phyloP scores from a whole-genome alignment of 2,113 vertebrate genomes.

The Ctenodactylus gundi region DNA sequence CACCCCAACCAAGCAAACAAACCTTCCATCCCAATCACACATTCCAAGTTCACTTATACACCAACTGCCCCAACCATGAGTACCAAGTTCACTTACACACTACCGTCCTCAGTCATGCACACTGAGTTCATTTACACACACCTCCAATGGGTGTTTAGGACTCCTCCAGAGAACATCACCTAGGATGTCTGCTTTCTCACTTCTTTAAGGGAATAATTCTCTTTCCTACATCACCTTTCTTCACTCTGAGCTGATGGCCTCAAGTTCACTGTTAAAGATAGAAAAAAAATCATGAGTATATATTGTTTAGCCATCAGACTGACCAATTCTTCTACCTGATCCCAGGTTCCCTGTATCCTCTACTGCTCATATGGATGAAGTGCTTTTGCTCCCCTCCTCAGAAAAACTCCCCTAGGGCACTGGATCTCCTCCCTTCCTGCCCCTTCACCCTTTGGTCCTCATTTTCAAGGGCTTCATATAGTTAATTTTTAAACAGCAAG shows the following conservation, averaged over 20 bases:
- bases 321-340: background rate
- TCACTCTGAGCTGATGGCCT: background rate
- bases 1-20: too few species aligned
- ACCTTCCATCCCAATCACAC: too few species aligned
- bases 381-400: background rate
- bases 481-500: background rate
- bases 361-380: background rate
- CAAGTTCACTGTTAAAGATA: background rate
- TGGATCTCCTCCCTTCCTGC: too few species aligned
- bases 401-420: background rate
- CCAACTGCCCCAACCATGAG: too few species aligned
- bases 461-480: background rate
- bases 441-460: background rate
- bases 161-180: background rate
- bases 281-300: background rate
- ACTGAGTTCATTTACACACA: too few species aligned
- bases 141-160: too few species aligned
- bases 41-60: too few species aligned
- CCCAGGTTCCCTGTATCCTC: background rate
- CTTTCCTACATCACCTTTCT: background rate
- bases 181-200: background rate
- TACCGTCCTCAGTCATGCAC: too few species aligned
- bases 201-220: background rate
- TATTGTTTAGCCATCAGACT: background rate
- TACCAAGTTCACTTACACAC: too few species aligned